Evolutionary conservation across 2,113 vertebrate species (phyloP).

Genomic region (Charadrius vociferus): DNA sequence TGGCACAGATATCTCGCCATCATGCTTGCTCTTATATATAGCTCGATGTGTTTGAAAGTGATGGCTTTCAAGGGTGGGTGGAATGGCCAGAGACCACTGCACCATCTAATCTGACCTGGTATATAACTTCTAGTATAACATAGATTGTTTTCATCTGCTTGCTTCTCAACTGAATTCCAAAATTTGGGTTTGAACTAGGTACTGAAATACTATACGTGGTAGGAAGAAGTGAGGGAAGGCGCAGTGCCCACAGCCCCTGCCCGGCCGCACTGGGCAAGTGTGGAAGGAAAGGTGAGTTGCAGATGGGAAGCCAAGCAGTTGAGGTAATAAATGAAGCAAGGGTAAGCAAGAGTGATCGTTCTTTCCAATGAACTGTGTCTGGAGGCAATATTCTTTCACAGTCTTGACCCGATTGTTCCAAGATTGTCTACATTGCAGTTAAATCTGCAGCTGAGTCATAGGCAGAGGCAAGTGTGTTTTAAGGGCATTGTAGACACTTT

Average conservation of each 20-base stretch:
- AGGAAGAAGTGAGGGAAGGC: not conserved
- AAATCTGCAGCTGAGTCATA: not conserved
- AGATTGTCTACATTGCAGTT: not conserved
- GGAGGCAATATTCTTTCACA: not conserved
- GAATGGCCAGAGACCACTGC: not conserved
- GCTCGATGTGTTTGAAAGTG: not conserved
- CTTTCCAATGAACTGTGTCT: not conserved
- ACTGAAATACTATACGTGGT: fast-evolving
- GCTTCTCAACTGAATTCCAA: not conserved
- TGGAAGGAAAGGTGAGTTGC: not conserved
- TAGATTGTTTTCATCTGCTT: not conserved
- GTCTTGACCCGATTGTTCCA: not conserved
- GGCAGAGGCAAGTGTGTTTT: not conserved
- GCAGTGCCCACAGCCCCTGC: not conserved
- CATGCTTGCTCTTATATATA: not conserved
- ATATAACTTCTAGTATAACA: not conserved
- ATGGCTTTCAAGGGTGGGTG: not conserved
- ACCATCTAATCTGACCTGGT: not conserved
- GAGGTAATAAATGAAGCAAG: not conserved
- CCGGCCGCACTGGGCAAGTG: fast-evolving
- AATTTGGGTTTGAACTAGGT: not conserved
- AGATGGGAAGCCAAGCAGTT: not conserved
- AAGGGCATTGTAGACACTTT: not conserved
- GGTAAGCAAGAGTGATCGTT: not conserved
- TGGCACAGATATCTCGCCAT: not conserved